Base-by-base conservation (phyloP, 2,113 vertebrate species). In the Plectropomus leopardus region DNA sequence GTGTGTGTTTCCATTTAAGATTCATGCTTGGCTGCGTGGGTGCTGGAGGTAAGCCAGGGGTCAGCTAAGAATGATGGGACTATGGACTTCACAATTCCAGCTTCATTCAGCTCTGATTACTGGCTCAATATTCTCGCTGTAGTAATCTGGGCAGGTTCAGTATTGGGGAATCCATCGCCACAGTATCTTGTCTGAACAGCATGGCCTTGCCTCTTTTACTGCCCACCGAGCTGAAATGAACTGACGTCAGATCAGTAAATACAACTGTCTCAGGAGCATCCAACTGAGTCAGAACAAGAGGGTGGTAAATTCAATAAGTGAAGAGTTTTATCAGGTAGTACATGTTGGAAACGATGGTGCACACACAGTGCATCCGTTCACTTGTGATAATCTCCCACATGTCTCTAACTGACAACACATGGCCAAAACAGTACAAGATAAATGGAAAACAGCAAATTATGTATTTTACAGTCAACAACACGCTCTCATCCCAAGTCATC, bases 21-120 rank as follows among this genome's bases (percentile, higher is more conserved):
- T 24, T n/a, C 24, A 19, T 68, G 30, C 19, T 4, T 53, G 4
- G 15, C 9, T 68, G 19, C 11, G 42, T 45, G 51, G 55, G 40
- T 65, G 67, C 45, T 34, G 8, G 70, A 75, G 78, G 82, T 78
- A 79, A 82, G 50, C 69, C 69, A 61, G 74, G 48, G 82, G 69
- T 87, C 78, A 81, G 70, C 30, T 24, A 34, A 77, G 54, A 84
- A 28, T 74, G 65, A 84, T 72, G 73, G 34, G 21, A 21, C 60
- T 30, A 6, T 50, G 48, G 24, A 51, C 74, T 50, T 42, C 17
- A 60, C 64, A 59, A 65, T 81, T 70, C 69, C 59, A 65, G 36
- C 58, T 70, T 40, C 63, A n/a, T 69, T 76, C 55, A 59, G 5
- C 51, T 60, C n/a, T 84, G 47, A 81, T 81, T 66, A 63, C 47